phyloP scores from a whole-genome alignment of 2,888 invertebrate genomes.

The Drosophila phalerata region DNA sequence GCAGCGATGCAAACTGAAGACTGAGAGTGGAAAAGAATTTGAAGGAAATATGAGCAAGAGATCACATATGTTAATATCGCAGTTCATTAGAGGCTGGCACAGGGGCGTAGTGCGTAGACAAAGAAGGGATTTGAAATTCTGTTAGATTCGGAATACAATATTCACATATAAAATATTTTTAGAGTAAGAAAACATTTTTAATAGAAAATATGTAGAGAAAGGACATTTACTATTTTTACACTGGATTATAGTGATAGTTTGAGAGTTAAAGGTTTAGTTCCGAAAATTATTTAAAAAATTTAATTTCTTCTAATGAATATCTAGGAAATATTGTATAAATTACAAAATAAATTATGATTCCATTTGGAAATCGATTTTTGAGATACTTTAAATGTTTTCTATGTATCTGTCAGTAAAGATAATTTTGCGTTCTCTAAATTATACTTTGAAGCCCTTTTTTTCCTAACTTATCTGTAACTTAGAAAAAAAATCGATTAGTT shows the following conservation, averaged over 20 bases:
- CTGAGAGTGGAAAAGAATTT: conserved; percentile 33
- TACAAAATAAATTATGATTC: neutral
- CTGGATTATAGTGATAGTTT: neutral
- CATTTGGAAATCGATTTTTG: neutral
- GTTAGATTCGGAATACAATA: neutral
- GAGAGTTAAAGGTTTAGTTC: neutral
- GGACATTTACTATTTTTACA: too few species aligned
- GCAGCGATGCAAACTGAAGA: conserved; percentile 36
- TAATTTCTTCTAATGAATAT: too few species aligned
- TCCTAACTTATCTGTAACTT: too few species aligned
- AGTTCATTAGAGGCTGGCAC: conserved; percentile 34
- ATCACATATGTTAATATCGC: conserved; percentile 14
- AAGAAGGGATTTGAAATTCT: neutral
- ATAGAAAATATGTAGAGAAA: too few species aligned
- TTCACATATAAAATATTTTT: too few species aligned
- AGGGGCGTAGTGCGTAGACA: conserved; percentile 29
- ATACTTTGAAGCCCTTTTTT: too few species aligned
- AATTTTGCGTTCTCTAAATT: too few species aligned
- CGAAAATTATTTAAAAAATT: neutral
- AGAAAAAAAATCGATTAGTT: too few species aligned
- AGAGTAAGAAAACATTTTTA: too few species aligned
- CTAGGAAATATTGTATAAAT: too few species aligned
- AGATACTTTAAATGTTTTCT: neutral
- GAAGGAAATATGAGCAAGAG: conserved; percentile 21
- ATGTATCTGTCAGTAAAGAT: neutral